Evolutionary conservation across 2,113 vertebrate genomes (phyloP).

Genomic region (Triplophysa tibetana): DNA sequence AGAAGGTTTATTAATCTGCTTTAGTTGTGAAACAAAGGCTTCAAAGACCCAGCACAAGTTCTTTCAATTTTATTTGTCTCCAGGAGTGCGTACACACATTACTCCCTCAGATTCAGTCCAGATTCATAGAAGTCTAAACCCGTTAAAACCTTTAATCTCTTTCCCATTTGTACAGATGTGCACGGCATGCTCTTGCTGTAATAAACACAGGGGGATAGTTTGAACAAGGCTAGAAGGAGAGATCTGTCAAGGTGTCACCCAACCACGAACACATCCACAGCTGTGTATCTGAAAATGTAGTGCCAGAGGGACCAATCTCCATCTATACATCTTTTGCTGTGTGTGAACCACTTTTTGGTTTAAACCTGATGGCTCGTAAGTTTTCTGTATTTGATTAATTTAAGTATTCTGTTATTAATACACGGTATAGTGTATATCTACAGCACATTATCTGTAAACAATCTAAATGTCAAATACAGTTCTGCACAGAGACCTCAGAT

Average conservation of each 20-base stretch:
- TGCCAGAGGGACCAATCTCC: neutral
- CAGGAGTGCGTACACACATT: conserved; percentile 12
- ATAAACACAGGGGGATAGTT: conserved; percentile 62
- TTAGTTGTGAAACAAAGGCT: conserved; percentile 21
- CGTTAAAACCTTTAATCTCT: conserved; percentile 50
- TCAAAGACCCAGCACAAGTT: conserved; percentile 26
- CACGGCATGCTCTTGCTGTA: conserved; percentile 47
- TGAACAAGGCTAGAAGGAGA: conserved; percentile 52
- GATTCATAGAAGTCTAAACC: conserved; percentile 24
- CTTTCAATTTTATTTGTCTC: conserved; percentile 25
- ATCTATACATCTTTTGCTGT: neutral
- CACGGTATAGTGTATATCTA: too few species aligned
- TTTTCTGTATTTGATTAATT: too few species aligned
- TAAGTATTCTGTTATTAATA: too few species aligned
- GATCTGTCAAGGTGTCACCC: conserved; percentile 69
- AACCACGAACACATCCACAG: conserved; percentile 65
- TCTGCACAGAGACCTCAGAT: too few species aligned
- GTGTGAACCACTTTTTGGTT: too few species aligned
- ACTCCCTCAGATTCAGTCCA: conserved; percentile 34
- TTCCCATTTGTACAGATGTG: conserved; percentile 68
- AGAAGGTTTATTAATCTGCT: conserved; percentile 18
- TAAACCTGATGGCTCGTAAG: too few species aligned
- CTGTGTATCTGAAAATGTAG: conserved; percentile 57
- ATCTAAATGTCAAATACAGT: too few species aligned
- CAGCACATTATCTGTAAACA: too few species aligned